Conservation (phyloP, 2,113 vertebrate genomes). For the Hippocampus guttulatus region DNA sequence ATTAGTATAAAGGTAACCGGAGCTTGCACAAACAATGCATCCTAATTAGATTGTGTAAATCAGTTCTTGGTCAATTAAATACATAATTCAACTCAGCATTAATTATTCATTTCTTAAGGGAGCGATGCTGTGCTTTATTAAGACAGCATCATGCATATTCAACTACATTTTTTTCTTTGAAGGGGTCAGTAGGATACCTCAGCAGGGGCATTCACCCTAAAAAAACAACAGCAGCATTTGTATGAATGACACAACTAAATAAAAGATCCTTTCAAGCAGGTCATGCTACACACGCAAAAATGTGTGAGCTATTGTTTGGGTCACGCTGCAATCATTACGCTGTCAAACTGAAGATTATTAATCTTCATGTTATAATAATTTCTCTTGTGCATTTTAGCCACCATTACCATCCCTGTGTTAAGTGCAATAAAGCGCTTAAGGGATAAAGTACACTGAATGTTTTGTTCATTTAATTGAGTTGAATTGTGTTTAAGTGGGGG, state of each 20-base stretch:
- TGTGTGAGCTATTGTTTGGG: constrained; percentile 37
- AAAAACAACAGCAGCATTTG: constrained; percentile 41
- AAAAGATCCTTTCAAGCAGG: constrained; percentile 23
- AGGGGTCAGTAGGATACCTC: constrained; percentile 42
- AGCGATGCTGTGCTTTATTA: constrained; percentile 57
- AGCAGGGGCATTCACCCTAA: constrained; percentile 35
- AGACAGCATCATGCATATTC: constrained; percentile 59
- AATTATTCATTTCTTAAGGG: constrained; percentile 69
- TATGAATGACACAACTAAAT: constrained; percentile 43
- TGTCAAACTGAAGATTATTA: constrained; percentile 20
- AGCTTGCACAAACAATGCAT: constrained; percentile 57
- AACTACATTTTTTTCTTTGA: constrained; percentile 37
- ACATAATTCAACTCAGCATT: constrained; percentile 68
- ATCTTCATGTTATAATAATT: constrained; percentile 22
- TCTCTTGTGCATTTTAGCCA: no score
- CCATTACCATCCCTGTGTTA: no score
- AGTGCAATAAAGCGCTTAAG: no score
- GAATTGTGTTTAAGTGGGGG: no score
- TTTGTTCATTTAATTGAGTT: no score
- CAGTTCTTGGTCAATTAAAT: constrained; percentile 69
- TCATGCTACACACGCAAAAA: constrained; percentile 25
- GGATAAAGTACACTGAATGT: no score
- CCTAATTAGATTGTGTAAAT: constrained; percentile 64
- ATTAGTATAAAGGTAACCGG: constrained; percentile 59
- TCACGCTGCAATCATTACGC: constrained; percentile 20